Conservation (phyloP, 1,140 invertebrate species). For the Araneus ventricosus region DNA sequence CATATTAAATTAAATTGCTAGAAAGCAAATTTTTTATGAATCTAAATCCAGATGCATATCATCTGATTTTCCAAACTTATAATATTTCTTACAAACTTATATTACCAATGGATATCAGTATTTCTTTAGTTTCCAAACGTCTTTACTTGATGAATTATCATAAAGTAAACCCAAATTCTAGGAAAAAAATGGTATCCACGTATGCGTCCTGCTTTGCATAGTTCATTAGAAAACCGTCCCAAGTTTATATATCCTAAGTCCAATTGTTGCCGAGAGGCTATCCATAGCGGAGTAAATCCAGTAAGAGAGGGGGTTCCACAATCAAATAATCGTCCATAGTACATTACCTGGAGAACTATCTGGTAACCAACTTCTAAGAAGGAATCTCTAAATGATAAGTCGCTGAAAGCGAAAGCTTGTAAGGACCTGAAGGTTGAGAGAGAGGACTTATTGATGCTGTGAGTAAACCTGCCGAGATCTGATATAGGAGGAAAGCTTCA, state of each 20-base stretch:
- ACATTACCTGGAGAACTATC: conserved; percentile 64
- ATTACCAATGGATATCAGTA: too few relatives aligned
- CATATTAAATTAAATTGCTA: too few relatives aligned
- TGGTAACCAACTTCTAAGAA: background rate
- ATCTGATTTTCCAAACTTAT: too few relatives aligned
- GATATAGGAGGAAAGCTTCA: conserved; percentile 53
- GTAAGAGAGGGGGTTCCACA: background rate
- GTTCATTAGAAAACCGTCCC: background rate
- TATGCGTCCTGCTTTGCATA: too few relatives aligned
- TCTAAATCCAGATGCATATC: too few relatives aligned
- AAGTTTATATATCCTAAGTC: background rate
- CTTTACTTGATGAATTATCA: too few relatives aligned
- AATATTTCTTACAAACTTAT: too few relatives aligned
- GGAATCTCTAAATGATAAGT: background rate
- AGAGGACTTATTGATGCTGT: background rate
- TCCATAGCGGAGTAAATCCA: background rate
- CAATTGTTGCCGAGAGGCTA: background rate
- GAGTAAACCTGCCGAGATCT: conserved; percentile 29
- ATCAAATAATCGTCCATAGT: background rate
- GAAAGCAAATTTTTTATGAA: too few relatives aligned
- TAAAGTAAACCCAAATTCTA: too few relatives aligned
- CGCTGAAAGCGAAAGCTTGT: background rate
- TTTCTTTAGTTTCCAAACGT: too few relatives aligned
- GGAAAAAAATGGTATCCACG: too few relatives aligned
- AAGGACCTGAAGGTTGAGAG: background rate